Evolutionary conservation across 2,888 invertebrate genomes (phyloP).

Genomic region (Erpobdella octoculata): DNA sequence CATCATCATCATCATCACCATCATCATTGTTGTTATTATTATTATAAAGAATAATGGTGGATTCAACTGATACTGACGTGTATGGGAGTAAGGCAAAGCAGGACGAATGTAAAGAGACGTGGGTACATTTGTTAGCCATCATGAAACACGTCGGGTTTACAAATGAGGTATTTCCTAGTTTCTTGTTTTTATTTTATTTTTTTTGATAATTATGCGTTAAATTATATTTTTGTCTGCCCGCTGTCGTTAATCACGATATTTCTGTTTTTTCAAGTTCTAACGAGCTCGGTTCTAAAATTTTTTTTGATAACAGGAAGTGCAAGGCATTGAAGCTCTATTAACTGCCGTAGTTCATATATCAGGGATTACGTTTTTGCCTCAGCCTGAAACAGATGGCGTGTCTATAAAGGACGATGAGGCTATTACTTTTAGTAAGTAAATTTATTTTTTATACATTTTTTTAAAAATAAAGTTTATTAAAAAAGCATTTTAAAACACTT

Average conservation of each 20-base stretch:
- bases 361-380: conserved; percentile 44
- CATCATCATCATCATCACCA: background rate
- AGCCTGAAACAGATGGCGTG: conserved; percentile 44
- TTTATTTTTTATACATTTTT: too few relatives aligned
- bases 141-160: conserved; percentile 40
- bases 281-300: too few relatives aligned
- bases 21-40: background rate
- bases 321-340: conserved; percentile 43
- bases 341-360: conserved; percentile 47
- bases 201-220: too few relatives aligned
- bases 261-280: too few relatives aligned
- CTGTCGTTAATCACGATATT: too few relatives aligned
- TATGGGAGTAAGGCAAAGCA: conserved; percentile 29
- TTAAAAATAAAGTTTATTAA: too few relatives aligned
- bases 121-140: conserved; percentile 36
- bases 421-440: conserved; percentile 37
- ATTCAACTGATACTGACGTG: conserved; percentile 29
- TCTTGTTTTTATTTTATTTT: too few relatives aligned
- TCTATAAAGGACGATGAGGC: conserved; percentile 41
- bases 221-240: too few relatives aligned
- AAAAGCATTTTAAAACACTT: background rate
- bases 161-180: conserved; percentile 38
- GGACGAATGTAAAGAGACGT: conserved; percentile 34
- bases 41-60: conserved; percentile 34
- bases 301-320: conserved; percentile 48